phyloP scores from a whole-genome alignment of 2,113 vertebrate genomes.

The Megaceryle maxima region DNA sequence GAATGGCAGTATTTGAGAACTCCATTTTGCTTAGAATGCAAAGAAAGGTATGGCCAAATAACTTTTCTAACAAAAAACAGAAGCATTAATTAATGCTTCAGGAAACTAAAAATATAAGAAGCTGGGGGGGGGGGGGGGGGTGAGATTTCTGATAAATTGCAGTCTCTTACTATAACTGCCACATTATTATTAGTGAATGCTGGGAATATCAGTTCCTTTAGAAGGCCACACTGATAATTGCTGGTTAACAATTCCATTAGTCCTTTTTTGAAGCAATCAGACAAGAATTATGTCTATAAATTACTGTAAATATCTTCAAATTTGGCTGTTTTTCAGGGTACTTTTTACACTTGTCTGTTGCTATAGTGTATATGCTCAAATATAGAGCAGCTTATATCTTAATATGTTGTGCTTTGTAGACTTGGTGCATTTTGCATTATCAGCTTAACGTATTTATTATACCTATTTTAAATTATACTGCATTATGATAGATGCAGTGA shows the following conservation, averaged over 20 bases:
- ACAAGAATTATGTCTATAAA: not conserved
- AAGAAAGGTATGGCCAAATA: not conserved
- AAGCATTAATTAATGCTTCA: not conserved
- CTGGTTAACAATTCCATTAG: not conserved
- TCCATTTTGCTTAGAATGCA: not conserved
- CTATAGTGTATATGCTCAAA: not conserved
- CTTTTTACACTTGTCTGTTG: not conserved
- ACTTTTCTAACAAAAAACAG: not conserved
- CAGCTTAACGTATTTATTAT: not conserved
- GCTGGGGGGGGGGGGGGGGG: rapidly evolving
- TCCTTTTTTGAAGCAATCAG: not conserved
- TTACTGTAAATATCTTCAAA: not conserved
- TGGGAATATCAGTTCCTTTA: not conserved
- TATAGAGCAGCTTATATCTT: not conserved
- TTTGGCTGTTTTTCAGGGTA: not conserved
- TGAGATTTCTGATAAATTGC: not conserved
- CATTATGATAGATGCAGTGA: not conserved
- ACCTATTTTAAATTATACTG: not conserved
- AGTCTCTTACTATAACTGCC: not conserved
- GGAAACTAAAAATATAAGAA: not conserved
- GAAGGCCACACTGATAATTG: not conserved
- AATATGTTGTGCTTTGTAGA: not conserved
- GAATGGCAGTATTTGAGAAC: not conserved
- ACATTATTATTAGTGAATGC: not conserved
- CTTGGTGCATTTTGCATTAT: not conserved